A percentile compares a stretch with the other conserved stretches of the same genome.
Conservation (phyloP, 2,888 invertebrate species). For the Stratiomys singularior region DNA sequence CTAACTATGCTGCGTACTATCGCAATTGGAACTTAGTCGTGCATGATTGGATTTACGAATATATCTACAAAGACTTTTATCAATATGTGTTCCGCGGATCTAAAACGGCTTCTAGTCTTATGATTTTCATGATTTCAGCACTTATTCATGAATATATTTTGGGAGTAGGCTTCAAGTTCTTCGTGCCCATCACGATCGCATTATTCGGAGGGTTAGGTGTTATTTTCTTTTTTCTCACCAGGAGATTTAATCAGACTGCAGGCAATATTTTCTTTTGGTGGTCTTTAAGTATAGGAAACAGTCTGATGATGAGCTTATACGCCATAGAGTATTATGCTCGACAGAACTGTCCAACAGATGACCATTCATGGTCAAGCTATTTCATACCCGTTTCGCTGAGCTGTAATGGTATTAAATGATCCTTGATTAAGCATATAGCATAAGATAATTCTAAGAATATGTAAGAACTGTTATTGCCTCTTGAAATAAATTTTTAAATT, state of each 20-base stretch:
- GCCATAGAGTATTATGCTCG: constrained; percentile 87
- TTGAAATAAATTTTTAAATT: no score
- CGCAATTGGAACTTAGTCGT: constrained; percentile 91
- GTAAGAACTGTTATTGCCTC: no score
- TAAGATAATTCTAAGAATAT: no score
- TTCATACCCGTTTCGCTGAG: constrained; percentile 8
- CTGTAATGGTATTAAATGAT: constrained; percentile 30
- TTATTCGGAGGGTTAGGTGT: constrained; percentile 78
- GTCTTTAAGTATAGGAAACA: constrained; percentile 77
- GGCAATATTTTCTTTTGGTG: constrained; percentile 85
- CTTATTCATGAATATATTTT: constrained; percentile 86
- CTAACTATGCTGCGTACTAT: constrained; percentile 79
- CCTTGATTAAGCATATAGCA: no score
- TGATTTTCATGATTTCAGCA: constrained; percentile 81
- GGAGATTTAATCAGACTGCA: constrained; percentile 60
- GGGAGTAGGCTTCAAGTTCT: constrained; percentile 80
- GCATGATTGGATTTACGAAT: constrained; percentile 88
- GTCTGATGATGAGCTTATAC: constrained; percentile 72
- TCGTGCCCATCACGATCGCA: constrained; percentile 82
- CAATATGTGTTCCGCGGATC: constrained; percentile 62
- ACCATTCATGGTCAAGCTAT: background rate
- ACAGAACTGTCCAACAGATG: constrained; percentile 69
- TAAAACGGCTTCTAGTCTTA: constrained; percentile 67
- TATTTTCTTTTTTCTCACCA: constrained; percentile 67
- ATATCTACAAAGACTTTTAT: constrained; percentile 78